A percentile compares a stretch with the other conserved stretches of the same genome.
phyloP scores from a whole-genome alignment of 2,797 vertebrate species.

The Pantherophis alleghaniensis region DNA sequence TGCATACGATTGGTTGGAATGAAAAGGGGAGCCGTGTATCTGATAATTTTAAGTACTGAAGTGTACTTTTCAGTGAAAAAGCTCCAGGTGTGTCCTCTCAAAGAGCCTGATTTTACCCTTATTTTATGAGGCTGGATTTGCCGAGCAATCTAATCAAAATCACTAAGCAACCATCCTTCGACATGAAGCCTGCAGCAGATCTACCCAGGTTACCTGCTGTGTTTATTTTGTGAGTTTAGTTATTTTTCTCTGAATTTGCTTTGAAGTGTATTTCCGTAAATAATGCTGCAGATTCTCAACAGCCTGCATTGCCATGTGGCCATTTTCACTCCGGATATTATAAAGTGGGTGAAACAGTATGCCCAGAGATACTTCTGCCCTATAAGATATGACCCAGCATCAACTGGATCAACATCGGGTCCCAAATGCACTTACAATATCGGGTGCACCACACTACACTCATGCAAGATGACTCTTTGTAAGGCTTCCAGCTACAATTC shows the following conservation, averaged over 20 bases:
- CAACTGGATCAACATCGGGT: neutral
- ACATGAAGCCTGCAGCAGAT: neutral
- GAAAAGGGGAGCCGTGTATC: neutral
- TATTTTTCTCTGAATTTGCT: neutral
- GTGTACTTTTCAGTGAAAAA: neutral
- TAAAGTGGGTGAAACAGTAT: neutral
- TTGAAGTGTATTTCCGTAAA: neutral
- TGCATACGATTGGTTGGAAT: neutral
- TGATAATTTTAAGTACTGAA: neutral
- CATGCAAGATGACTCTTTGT: neutral
- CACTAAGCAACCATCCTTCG: neutral
- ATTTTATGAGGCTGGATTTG: neutral
- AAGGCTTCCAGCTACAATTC: neutral
- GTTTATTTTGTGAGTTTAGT: neutral
- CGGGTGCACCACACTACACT: neutral
- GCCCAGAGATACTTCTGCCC: neutral
- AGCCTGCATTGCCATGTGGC: neutral
- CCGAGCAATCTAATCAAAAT: neutral
- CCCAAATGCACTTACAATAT: neutral
- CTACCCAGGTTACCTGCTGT: neutral
- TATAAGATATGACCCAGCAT: neutral
- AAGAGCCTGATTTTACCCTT: neutral
- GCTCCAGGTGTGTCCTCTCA: neutral
- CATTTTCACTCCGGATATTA: neutral
- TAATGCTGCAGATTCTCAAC: neutral